A percentile compares a stretch with the other conserved stretches of the same genome.
These are phyloP conservation scores for Epizoanthus ramosus DNA, from an alignment of 92 coral and sea anemone species.

Conservation along the genomic window DNA sequence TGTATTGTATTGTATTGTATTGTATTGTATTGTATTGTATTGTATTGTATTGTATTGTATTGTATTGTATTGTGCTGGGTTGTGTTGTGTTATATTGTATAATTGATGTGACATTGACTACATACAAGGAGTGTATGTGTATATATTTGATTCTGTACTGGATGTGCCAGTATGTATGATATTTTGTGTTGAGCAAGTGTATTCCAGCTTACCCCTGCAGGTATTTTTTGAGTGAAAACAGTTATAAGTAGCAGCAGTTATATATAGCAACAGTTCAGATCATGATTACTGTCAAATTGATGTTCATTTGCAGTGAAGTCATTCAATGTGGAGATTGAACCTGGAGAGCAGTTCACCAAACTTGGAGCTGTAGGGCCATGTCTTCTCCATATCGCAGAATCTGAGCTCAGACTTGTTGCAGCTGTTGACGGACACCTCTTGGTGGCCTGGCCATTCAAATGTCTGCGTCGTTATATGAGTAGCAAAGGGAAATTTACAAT, in stretches of 20 bases:
- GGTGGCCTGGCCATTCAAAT: constrained; percentile 97
- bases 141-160: no score
- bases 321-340: constrained; percentile 88
- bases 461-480: constrained; percentile 94
- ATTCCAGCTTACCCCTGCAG: no score
- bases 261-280: not conserved
- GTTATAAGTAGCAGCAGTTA: not conserved
- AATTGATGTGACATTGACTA: no score
- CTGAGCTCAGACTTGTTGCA: constrained; percentile 82
- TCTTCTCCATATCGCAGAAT: constrained; percentile 83
- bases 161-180: no score
- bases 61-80: no score
- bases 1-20: no score
- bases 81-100: no score
- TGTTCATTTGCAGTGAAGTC: constrained; percentile 70
- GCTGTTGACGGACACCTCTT: constrained; percentile 87
- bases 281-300: not conserved
- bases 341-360: constrained; percentile 59
- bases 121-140: no score
- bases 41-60: no score
- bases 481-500: constrained; percentile 81
- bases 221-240: no score
- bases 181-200: no score
- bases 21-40: no score
- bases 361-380: constrained; percentile 82